Conservation (phyloP, 2,797 vertebrate genomes). For the Cynodonichthys magdalenae region DNA sequence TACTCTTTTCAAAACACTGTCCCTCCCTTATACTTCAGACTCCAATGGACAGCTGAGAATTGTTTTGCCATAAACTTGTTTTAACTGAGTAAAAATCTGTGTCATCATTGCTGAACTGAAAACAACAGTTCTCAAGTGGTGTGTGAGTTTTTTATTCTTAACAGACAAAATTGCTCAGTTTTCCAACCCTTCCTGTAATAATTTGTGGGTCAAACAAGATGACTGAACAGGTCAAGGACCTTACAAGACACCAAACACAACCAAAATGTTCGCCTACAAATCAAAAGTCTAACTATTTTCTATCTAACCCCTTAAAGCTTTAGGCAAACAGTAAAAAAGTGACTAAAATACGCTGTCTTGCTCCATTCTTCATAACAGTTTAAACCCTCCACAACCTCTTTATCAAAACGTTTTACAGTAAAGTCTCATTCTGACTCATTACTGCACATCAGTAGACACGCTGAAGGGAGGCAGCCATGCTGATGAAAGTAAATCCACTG, state of each 20-base stretch:
- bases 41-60: neutral
- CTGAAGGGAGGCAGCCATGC: slow-evolving; percentile 48
- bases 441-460: slow-evolving; percentile 41
- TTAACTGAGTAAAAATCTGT: neutral
- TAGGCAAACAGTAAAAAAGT: slow-evolving; percentile 11
- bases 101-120: neutral
- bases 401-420: slow-evolving; percentile 50
- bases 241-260: neutral
- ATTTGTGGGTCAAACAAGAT: neutral
- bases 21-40: neutral
- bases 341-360: slow-evolving; percentile 46
- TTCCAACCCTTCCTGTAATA: neutral
- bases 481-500: slow-evolving; percentile 48
- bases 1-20: neutral
- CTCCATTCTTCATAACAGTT: slow-evolving; percentile 44
- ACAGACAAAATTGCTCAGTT: too few relatives aligned
- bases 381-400: slow-evolving; percentile 42
- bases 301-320: too few relatives aligned
- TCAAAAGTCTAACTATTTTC: neutral
- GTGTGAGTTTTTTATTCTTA: too few relatives aligned
- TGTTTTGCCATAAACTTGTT: too few relatives aligned
- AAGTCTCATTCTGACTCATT: slow-evolving; percentile 69
- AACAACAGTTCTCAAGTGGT: too few relatives aligned
- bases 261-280: too few relatives aligned
- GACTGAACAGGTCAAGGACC: neutral